Base-by-base conservation (phyloP, 2,888 invertebrate genomes). In the Drosophila lacicola region DNA sequence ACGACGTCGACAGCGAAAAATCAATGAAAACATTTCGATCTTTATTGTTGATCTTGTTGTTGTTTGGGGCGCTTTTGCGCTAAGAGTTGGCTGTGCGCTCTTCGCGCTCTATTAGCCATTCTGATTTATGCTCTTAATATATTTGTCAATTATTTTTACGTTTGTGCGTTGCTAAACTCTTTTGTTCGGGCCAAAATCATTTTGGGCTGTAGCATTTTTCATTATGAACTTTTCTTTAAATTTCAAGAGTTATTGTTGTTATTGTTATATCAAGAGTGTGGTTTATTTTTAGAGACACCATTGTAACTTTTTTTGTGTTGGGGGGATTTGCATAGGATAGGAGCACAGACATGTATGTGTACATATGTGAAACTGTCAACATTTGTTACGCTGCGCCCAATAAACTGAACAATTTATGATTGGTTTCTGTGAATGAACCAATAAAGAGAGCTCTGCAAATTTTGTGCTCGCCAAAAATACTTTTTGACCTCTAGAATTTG, bases 81-180 rank as follows among this genome's bases (percentile, higher is more conserved):
- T 66, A 76, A 72, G 79, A 75, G 80, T 49, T 42, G 33, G 63
- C 69, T 62, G 44, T 67, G 51, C 70, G 73, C 89, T 89, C 83
- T 89, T 87, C 71, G 71, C 74, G 88, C 84, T 83, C 81, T 77
- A 87, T 87, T 70, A 76, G 73, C 70, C 63, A 85, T 84, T 88
- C 88, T 88, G 83, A 84, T 88, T 84, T 84, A 84, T 84, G 84
- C 84, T 82, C 72, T 89, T 84, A 84, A 84, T 84, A 84, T 88
- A 84, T 89, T 89, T 84, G 83, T 89, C 90, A 84, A 85, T 88
- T 89, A 89, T 84, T 88, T 84, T 84, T 76, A 89, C 64, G 73
- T 73, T 66, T 60, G 76, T 75, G 69, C 72, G 71, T 70, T 79
- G 72, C 70, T 57, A 54, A 76, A 75, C 66, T 73, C 88, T 83